phyloP scores from a whole-genome alignment of 2,888 invertebrate species.

The Cantharis lateralis region DNA sequence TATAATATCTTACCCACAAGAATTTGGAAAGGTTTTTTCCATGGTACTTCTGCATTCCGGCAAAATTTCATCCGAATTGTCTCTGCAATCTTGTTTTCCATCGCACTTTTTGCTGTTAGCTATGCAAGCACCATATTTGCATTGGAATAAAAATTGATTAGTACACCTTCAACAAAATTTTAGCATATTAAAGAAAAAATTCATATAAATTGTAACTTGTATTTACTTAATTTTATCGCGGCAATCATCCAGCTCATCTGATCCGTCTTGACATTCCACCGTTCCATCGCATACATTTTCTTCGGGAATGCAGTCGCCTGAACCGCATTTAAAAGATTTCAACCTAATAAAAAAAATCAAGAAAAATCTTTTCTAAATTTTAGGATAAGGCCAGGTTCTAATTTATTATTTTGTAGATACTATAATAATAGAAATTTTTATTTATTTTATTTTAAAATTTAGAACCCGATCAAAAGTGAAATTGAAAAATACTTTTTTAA shows the following conservation, averaged over 20 bases:
- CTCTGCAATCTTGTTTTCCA: conserved; percentile 55
- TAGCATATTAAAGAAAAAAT: neutral
- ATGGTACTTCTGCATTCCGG: conserved; percentile 36
- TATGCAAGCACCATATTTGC: conserved; percentile 60
- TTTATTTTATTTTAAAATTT: too few species aligned
- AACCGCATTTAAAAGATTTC: conserved; percentile 44
- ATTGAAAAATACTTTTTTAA: too few species aligned
- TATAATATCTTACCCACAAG: conserved; percentile 33
- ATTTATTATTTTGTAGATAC: too few species aligned
- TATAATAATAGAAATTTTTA: too few species aligned
- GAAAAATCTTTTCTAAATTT: too few species aligned
- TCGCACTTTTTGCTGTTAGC: conserved; percentile 52
- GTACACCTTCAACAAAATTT: conserved; percentile 50
- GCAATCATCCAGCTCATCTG: conserved; percentile 20
- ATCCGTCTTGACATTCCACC: conserved; percentile 53
- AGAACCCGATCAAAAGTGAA: too few species aligned
- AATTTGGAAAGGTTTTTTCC: conserved; percentile 4
- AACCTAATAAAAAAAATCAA: neutral
- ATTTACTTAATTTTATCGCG: conserved; percentile 16
- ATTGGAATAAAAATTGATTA: conserved; percentile 54
- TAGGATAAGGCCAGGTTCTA: too few species aligned
- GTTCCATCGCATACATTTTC: conserved; percentile 56
- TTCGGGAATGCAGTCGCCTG: conserved; percentile 53
- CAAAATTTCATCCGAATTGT: conserved; percentile 56
- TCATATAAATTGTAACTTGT: neutral